Evolutionary conservation across 2,888 invertebrate species (phyloP).

Genomic region (Cantharis rufa): DNA sequence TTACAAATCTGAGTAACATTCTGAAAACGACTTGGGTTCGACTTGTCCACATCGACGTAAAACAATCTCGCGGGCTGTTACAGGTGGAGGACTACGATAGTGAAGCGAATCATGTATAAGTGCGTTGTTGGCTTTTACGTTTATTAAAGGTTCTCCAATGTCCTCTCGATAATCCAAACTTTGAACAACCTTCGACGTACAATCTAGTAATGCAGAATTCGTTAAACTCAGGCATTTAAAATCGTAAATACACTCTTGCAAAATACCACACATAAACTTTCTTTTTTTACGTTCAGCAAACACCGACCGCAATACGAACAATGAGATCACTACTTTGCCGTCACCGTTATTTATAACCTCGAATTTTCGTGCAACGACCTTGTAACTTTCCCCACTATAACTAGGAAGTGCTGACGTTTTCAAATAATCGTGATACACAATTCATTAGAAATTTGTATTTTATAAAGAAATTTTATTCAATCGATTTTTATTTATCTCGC

Average conservation of each 20-base stretch:
- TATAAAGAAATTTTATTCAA: background rate
- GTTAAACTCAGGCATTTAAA: constrained; percentile 27
- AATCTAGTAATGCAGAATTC: constrained; percentile 10
- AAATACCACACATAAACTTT: constrained; percentile 20
- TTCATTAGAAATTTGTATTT: background rate
- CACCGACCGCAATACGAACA: background rate
- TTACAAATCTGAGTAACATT: constrained; percentile 69
- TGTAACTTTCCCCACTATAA: constrained; percentile 10
- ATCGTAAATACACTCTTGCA: constrained; percentile 22
- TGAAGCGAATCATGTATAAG: constrained; percentile 21
- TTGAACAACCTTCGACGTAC: constrained; percentile 37
- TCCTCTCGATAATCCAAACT: constrained; percentile 20
- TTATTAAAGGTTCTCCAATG: constrained; percentile 18
- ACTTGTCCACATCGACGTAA: constrained; percentile 71
- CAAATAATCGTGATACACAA: background rate
- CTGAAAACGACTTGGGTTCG: constrained; percentile 65
- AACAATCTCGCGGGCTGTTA: constrained; percentile 56
- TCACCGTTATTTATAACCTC: constrained; percentile 22
- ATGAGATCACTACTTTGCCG: background rate
- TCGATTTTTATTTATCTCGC: background rate
- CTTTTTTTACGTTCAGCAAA: constrained; percentile 1
- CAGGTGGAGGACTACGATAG: constrained; percentile 21
- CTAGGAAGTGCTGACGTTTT: constrained; percentile 9
- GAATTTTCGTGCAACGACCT: constrained; percentile 11
- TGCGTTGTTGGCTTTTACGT: background rate